Conservation (phyloP, 2,888 invertebrate genomes). For the Poecilobothrus nobilitatus region DNA sequence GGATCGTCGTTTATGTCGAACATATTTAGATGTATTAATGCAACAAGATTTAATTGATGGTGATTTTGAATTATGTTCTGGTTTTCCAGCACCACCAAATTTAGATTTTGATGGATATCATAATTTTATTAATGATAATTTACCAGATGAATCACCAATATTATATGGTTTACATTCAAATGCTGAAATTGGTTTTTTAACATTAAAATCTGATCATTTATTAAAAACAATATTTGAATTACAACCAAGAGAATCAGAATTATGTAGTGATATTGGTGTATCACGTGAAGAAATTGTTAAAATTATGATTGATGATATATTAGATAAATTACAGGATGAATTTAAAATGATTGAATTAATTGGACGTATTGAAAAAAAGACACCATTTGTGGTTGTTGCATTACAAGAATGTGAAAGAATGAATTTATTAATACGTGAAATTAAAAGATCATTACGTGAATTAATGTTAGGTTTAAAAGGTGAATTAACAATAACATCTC, state of each 20-base stretch:
- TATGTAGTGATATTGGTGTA: conserved; percentile 48
- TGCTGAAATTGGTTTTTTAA: conserved; percentile 90
- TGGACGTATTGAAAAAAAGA: conserved; percentile 79
- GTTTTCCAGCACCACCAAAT: conserved; percentile 82
- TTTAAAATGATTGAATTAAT: conserved; percentile 81
- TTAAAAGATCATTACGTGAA: conserved; percentile 74
- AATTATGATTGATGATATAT: conserved; percentile 71
- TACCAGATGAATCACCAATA: conserved; percentile 83
- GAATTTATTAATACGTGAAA: conserved; percentile 78
- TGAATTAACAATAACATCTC: conserved; percentile 87
- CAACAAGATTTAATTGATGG: conserved; percentile 80
- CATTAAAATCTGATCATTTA: conserved; percentile 73
- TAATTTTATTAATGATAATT: conserved; percentile 71
- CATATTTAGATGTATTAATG: conserved; percentile 79
- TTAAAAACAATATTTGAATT: conserved; percentile 81
- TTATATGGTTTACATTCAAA: conserved; percentile 91
- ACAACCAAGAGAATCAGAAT: conserved; percentile 71
- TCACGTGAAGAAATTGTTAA: conserved; percentile 73
- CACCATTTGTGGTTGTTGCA: conserved; percentile 86
- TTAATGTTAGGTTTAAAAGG: conserved; percentile 86
- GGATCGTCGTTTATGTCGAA: conserved; percentile 82
- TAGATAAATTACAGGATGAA: conserved; percentile 82
- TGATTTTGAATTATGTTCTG: conserved; percentile 72
- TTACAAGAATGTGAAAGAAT: conserved; percentile 92
- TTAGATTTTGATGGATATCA: conserved; percentile 84